Base-by-base conservation (phyloP, 2,113 vertebrate species). In the Cyprinodon variegatus region DNA sequence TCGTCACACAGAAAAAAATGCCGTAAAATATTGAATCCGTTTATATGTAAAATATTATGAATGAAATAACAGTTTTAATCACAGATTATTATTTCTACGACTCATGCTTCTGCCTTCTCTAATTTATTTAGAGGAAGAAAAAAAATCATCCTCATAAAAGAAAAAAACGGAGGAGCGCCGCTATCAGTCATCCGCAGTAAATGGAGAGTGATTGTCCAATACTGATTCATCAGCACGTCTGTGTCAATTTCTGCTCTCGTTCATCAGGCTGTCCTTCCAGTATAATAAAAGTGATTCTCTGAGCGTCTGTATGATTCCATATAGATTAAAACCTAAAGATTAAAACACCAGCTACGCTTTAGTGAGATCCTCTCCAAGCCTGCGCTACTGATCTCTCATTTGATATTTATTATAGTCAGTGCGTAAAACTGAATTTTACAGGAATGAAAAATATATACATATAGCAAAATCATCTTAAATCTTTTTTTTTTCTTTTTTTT, bases 161-260 rank as follows among this genome's bases (percentile, higher is more conserved):
- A 67, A 74, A 68, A 75, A 57, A 78, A 74, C 65, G 13, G 45
- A 50, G 38, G 50, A 65, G 63, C 86, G 86, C 80, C 45, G 84
- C 89, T 85, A 89, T 90, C 88, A 88, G 88, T 91, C 87, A 89
- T 80, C 65, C 75, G 61, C 74, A 37, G 78, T 82, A 90, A 90
- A 91, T 83, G 83, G 83, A 91, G 90, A 91, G 84, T 89, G 88
- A 90, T 87, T 80, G 81, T 86, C 86, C 88, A 88, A 85, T 83
- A 74, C 89, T 80, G 91, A 90, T 90, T 89, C 90, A 88, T 92
- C 88, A 84, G 87, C 83, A 65, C 64, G 86, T 89, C 90, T 78
- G 36, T 17, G 83, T 79, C 86, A 79, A 81, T 90, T 75, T 78
- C 74, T 75, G 10, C 76, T 0, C 73, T 74, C 89, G 83, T 92